Percentiles rank a stretch among this genome's conserved stretches.
These are phyloP conservation scores for Helostoma temminkii DNA, from an alignment of 2,797 vertebrate species.

Conservation along the genomic window DNA sequence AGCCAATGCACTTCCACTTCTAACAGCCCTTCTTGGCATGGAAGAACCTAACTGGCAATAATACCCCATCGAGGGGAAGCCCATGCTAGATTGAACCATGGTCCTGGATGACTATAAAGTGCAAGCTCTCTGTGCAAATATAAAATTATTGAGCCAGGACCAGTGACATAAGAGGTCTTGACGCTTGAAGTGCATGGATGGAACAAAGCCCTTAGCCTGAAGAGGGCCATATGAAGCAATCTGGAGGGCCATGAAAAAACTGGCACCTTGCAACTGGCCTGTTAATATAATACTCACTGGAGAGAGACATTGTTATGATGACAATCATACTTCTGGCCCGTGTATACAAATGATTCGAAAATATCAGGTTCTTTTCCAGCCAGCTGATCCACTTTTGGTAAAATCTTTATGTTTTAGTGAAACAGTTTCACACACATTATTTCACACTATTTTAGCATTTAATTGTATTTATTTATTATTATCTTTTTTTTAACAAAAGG, in stretches of 20 bases:
- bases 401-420: slow-evolving; percentile 4
- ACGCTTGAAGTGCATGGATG: slow-evolving; percentile 55
- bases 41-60: slow-evolving; percentile 42
- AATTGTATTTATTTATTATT: too few species aligned
- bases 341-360: slow-evolving; percentile 40
- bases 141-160: slow-evolving; percentile 64
- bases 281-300: slow-evolving; percentile 25
- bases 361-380: slow-evolving; percentile 37
- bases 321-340: slow-evolving; percentile 42
- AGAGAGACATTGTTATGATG: slow-evolving; percentile 51
- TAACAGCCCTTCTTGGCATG: slow-evolving; percentile 55
- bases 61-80: slow-evolving; percentile 40
- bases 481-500: too few species aligned
- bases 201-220: slow-evolving; percentile 57
- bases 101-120: slow-evolving; percentile 67
- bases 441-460: background rate
- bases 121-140: slow-evolving; percentile 59
- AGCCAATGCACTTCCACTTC: slow-evolving; percentile 35
- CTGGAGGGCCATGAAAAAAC: slow-evolving; percentile 40
- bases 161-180: slow-evolving; percentile 61
- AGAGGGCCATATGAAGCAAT: slow-evolving; percentile 47
- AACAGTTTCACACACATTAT: slow-evolving; percentile 29
- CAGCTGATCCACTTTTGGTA: slow-evolving; percentile 35
- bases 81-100: slow-evolving; percentile 59
- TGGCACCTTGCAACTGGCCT: slow-evolving; percentile 46